phyloP scores from a whole-genome alignment of 2,797 vertebrate genomes.

The Manis crassicaudata region DNA sequence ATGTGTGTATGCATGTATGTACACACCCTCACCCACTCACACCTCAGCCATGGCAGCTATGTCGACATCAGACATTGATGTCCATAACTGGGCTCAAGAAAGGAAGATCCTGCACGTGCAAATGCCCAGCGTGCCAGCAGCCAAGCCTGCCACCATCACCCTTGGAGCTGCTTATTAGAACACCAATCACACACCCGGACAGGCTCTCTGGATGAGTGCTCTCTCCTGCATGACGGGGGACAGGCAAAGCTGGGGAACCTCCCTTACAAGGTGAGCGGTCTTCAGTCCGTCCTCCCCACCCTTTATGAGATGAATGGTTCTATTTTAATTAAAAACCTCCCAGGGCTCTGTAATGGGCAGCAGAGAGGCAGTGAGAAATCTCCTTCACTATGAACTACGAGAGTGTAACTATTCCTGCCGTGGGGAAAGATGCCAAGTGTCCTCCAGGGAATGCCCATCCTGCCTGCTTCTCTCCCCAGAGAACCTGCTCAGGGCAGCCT shows the following conservation, averaged over 20 bases:
- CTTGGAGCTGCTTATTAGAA: background rate
- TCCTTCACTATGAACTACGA: background rate
- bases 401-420: background rate
- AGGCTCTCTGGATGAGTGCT: background rate
- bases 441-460: background rate
- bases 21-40: background rate
- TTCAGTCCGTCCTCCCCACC: background rate
- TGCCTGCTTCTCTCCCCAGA: background rate
- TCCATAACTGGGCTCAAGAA: background rate
- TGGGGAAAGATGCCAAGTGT: rapidly evolving
- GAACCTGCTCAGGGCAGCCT: background rate
- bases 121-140: background rate
- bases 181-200: background rate
- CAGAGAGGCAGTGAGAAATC: background rate
- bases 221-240: background rate
- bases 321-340: conserved; percentile 41
- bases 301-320: background rate
- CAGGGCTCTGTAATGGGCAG: background rate
- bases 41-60: background rate
- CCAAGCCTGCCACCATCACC: background rate
- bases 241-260: background rate
- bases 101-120: background rate
- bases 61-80: background rate
- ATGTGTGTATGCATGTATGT: background rate
- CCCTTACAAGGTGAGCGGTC: background rate